These are phyloP conservation scores for Arnoldichthys spilopterus DNA, from an alignment of 2,797 vertebrate genomes.

Conservation along the genomic window DNA sequence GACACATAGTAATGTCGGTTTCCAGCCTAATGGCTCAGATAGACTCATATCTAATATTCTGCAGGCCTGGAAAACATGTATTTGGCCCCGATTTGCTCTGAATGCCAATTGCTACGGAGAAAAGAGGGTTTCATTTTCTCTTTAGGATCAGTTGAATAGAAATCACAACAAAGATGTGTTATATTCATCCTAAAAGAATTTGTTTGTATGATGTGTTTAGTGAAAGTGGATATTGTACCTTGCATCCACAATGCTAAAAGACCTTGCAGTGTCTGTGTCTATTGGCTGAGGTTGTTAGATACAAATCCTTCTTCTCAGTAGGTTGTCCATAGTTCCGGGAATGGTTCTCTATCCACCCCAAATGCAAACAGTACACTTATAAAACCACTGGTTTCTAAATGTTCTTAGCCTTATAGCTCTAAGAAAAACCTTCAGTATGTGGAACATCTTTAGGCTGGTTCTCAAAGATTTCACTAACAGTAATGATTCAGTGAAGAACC, in stretches of 20 bases:
- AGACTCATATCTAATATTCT: slow-evolving; percentile 29
- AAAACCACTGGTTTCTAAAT: neutral
- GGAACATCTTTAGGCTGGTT: neutral
- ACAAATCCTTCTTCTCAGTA: neutral
- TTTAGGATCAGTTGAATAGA: slow-evolving; percentile 20
- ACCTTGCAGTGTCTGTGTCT: neutral
- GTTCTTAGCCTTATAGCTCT: neutral
- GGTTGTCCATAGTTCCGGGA: neutral
- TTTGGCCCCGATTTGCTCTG: slow-evolving; percentile 25
- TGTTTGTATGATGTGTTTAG: neutral
- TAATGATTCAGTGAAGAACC: too few species aligned
- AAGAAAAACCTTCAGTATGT: neutral
- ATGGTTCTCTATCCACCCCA: neutral
- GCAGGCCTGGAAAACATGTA: slow-evolving; percentile 32
- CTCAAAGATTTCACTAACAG: too few species aligned
- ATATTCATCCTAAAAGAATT: neutral
- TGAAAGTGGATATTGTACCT: neutral
- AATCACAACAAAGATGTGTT: neutral
- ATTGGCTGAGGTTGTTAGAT: neutral
- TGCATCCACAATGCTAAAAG: neutral
- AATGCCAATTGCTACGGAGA: neutral
- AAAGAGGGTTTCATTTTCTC: neutral
- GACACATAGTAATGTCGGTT: slow-evolving; percentile 25
- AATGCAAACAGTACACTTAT: neutral
- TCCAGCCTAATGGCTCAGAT: slow-evolving; percentile 33